A percentile compares a stretch with the other conserved stretches of the same genome.
Evolutionary conservation across 2,113 vertebrate species (phyloP).

Genomic region (Arothron firmamentum): DNA sequence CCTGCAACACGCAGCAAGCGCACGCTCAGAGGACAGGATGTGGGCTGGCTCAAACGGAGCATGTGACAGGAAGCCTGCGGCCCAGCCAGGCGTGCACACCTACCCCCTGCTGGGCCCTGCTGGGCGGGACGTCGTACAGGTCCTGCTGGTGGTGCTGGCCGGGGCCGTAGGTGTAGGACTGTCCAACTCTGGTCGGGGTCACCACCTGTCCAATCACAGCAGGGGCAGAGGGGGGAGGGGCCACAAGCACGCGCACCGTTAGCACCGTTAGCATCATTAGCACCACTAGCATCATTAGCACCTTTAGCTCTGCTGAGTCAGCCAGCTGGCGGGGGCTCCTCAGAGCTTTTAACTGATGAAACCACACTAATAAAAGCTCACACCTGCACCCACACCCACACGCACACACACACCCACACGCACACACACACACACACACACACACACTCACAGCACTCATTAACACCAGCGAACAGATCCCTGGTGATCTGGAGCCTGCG

Average conservation of each 20-base stretch:
- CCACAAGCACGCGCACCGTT: not conserved
- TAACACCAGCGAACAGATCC: too few species aligned
- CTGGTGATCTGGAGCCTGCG: too few species aligned
- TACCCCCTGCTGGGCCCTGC: slow-evolving; percentile 84
- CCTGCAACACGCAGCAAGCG: slow-evolving; percentile 63
- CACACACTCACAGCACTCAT: too few species aligned
- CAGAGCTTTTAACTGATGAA: too few species aligned
- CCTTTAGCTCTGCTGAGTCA: slow-evolving; percentile 13
- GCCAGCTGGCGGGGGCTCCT: too few species aligned
- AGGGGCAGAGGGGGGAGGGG: slow-evolving; percentile 32
- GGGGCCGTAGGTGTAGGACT: slow-evolving; percentile 84
- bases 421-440: too few species aligned
- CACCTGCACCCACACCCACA: too few species aligned
- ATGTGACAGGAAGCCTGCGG: too few species aligned
- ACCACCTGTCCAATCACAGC: slow-evolving; percentile 80
- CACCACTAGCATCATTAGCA: slow-evolving; percentile 6
- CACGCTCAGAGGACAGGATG: slow-evolving; percentile 22
- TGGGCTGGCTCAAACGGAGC: not conserved
- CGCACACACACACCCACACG: too few species aligned
- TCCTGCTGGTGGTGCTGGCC: slow-evolving; percentile 82
- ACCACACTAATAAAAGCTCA: too few species aligned
- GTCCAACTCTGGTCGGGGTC: slow-evolving; percentile 86
- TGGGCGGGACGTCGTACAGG: slow-evolving; percentile 87
- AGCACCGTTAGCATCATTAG: not conserved
- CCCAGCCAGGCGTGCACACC: slow-evolving; percentile 47